Conservation (phyloP, 2,797 vertebrate genomes). For the Sardinella longiceps region DNA sequence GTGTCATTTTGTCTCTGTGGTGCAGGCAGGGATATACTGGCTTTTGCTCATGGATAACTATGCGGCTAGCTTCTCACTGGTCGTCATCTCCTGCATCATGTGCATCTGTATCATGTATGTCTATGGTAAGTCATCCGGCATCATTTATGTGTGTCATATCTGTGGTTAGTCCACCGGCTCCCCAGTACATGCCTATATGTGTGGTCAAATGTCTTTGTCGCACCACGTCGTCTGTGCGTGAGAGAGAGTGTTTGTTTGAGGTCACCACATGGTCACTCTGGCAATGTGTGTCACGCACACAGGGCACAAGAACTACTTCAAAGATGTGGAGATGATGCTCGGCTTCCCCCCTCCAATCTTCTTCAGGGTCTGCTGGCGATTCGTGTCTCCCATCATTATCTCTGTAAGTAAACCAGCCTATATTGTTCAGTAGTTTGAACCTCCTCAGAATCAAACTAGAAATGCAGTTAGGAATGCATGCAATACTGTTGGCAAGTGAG, state of each 20-base stretch:
- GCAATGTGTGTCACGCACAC: slow-evolving; percentile 1
- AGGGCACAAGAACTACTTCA: slow-evolving; percentile 95
- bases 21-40: slow-evolving; percentile 97
- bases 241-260: background rate
- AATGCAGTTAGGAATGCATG: too few species aligned
- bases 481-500: too few species aligned
- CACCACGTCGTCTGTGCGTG: background rate
- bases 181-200: background rate
- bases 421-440: background rate
- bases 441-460: background rate
- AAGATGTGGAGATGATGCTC: slow-evolving; percentile 99
- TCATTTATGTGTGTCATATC: background rate
- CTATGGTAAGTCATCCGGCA: slow-evolving; percentile 82
- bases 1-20: background rate
- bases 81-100: slow-evolving; percentile 98
- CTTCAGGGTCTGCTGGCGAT: slow-evolving; percentile 98
- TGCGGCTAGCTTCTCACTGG: slow-evolving; percentile 95
- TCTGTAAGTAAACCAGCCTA: slow-evolving; percentile 79
- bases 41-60: slow-evolving; percentile 98
- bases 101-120: slow-evolving; percentile 96
- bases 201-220: background rate
- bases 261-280: background rate
- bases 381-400: slow-evolving; percentile 94
- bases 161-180: background rate
- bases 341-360: slow-evolving; percentile 96